A percentile compares a stretch with the other conserved stretches of the same genome.
Conservation (phyloP, 2,888 invertebrate genomes). For the Eupithecia insigniata region DNA sequence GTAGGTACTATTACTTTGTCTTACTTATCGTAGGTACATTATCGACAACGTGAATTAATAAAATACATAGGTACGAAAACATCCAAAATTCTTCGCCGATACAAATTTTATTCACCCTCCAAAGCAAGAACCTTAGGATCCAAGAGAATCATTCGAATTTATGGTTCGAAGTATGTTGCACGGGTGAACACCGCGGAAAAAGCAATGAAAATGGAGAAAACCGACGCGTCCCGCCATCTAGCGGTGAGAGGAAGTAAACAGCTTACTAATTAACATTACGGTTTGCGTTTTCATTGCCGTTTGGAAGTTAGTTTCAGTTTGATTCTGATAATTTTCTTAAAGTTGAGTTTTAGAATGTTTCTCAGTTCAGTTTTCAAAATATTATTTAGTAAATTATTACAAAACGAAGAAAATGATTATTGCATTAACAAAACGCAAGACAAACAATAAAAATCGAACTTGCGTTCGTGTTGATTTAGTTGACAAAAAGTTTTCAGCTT, state of each 20-base stretch:
- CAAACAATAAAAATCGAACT: too few relatives aligned
- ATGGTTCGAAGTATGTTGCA: constrained; percentile 33
- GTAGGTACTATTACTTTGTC: not conserved
- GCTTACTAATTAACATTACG: constrained; percentile 26
- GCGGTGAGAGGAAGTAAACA: constrained; percentile 64
- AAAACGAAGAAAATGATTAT: too few relatives aligned
- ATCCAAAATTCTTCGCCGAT: not conserved
- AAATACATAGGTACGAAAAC: not conserved
- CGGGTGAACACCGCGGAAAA: constrained; percentile 53
- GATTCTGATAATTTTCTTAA: constrained; percentile 5
- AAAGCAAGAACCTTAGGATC: constrained; percentile 8
- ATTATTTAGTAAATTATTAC: too few relatives aligned
- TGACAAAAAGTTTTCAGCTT: not conserved
- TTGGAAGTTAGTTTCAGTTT: constrained; percentile 26
- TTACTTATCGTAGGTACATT: not conserved
- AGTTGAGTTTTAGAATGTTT: not conserved
- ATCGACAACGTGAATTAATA: not conserved
- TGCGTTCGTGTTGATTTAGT: not conserved
- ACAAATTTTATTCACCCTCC: not conserved
- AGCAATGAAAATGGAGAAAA: constrained; percentile 62
- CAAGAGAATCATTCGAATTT: constrained; percentile 28
- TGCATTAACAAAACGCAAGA: too few relatives aligned
- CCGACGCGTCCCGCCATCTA: constrained; percentile 71
- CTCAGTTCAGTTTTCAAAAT: not conserved
- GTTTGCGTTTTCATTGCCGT: constrained; percentile 30